Conservation (phyloP, 2,888 invertebrate species). For the Drymonia ruficornis region DNA sequence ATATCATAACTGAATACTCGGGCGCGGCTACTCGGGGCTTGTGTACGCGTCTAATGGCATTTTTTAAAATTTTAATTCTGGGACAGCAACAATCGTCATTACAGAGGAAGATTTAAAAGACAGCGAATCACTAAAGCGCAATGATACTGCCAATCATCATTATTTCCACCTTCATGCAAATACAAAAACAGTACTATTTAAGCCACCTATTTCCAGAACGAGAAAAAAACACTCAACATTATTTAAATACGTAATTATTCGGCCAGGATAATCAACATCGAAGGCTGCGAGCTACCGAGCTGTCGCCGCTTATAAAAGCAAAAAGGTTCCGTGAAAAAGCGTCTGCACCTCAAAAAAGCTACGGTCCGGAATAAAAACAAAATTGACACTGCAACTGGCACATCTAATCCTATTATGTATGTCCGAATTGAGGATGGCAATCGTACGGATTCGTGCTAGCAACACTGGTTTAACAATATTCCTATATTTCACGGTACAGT, state of each 20-base stretch:
- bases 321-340: not conserved
- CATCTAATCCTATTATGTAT: conserved; percentile 35
- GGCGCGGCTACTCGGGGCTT: too few species aligned
- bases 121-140: too few species aligned
- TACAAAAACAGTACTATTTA: not conserved
- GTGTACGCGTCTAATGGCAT: too few species aligned
- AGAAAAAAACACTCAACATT: not conserved
- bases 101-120: too few species aligned
- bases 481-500: conserved; percentile 69
- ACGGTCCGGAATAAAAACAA: conserved; percentile 17
- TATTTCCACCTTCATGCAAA: too few species aligned
- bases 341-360: conserved; percentile 1
- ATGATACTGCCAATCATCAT: too few species aligned
- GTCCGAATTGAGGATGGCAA: conserved; percentile 11
- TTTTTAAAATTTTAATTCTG: too few species aligned
- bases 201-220: not conserved
- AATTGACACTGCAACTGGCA: conserved; percentile 35
- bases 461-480: conserved; percentile 64
- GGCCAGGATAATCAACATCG: not conserved
- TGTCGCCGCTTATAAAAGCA: not conserved
- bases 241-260: not conserved
- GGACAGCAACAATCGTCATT: too few species aligned
- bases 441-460: not conserved
- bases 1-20: too few species aligned
- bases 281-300: not conserved